Percentiles rank a stretch among this genome's conserved stretches.
Conservation (phyloP, 2,797 vertebrate genomes). For the Luscinia luscinia region DNA sequence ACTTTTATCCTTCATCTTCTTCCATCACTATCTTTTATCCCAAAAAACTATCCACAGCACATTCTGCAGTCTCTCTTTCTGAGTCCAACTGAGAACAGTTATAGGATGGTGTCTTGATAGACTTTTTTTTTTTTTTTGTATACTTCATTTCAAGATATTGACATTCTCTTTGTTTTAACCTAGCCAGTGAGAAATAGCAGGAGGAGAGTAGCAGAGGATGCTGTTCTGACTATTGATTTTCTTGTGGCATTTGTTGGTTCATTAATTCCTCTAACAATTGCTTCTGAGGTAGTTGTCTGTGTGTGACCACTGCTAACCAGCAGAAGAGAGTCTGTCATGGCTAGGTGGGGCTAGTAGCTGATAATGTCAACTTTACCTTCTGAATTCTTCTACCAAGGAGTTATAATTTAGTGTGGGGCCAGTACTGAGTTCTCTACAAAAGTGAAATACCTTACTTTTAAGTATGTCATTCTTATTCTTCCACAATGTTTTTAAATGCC, state of each 20-base stretch:
- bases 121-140: neutral
- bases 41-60: neutral
- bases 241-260: conserved; percentile 39
- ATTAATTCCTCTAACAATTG: conserved; percentile 58
- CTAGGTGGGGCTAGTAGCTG: neutral
- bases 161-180: conserved; percentile 47
- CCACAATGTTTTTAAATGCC: neutral
- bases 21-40: neutral
- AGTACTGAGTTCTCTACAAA: neutral
- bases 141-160: conserved; percentile 32
- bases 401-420: neutral
- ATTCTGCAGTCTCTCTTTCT: neutral
- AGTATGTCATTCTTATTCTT: neutral
- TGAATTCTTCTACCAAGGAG: neutral
- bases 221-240: conserved; percentile 66
- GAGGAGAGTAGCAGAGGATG: conserved; percentile 23
- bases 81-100: conserved; percentile 3
- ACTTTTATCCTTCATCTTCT: neutral
- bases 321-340: neutral
- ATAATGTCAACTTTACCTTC: neutral
- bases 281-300: conserved; percentile 20
- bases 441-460: neutral
- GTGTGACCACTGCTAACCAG: neutral
- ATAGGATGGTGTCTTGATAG: neutral
- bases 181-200: conserved; percentile 24